phyloP scores from a whole-genome alignment of 1,140 invertebrate genomes.

The Anastatus disparis region DNA sequence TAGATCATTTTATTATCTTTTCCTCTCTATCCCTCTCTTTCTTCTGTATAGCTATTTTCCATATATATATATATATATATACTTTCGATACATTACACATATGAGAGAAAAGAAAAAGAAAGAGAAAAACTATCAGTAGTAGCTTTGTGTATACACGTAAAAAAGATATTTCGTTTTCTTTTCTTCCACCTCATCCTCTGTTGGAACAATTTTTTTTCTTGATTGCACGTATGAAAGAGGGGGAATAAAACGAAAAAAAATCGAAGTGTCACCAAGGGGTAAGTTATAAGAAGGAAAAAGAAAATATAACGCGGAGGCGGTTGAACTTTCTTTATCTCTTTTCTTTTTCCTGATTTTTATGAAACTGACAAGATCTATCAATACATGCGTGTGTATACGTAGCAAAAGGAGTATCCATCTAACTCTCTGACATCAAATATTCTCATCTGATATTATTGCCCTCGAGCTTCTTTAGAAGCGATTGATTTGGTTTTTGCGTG shows the following conservation, averaged over 20 bases:
- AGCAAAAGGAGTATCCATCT: neutral
- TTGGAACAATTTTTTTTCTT: too few relatives aligned
- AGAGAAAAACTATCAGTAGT: too few relatives aligned
- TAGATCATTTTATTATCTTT: too few relatives aligned
- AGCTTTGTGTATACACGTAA: too few relatives aligned
- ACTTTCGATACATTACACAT: too few relatives aligned
- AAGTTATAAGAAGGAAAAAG: slow-evolving; percentile 16
- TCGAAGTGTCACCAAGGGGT: neutral
- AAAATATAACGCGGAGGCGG: neutral
- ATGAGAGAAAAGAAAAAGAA: too few relatives aligned
- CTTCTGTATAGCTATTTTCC: too few relatives aligned
- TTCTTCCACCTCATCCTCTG: neutral
- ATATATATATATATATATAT: too few relatives aligned
- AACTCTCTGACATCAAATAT: neutral
- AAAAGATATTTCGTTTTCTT: slow-evolving; percentile 15
- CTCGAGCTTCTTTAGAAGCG: neutral
- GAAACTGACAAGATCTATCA: neutral
- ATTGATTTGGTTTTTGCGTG: neutral
- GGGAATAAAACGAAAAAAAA: neutral
- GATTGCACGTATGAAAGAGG: slow-evolving; percentile 5
- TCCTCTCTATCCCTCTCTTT: too few relatives aligned
- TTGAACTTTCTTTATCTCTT: neutral
- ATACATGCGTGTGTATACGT: neutral
- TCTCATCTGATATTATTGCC: neutral
- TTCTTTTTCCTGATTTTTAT: slow-evolving; percentile 1